Evolutionary conservation across 2,113 vertebrate species (phyloP), one percentile per base, ranked within the genome.

Genomic region (Solea senegalensis): DNA sequence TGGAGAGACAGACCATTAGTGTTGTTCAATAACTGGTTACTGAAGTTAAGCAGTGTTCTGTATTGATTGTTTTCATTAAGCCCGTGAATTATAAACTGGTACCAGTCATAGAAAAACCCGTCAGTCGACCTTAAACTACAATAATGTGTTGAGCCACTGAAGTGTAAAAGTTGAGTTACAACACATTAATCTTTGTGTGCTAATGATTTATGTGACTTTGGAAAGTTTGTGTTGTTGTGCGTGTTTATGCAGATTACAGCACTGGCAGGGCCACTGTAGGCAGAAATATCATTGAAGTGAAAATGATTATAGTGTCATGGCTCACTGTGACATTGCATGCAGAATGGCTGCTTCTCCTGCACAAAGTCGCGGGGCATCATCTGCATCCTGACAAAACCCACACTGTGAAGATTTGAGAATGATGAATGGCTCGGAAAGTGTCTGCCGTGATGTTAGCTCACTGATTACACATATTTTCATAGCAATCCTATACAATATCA

Each of bases 391-490:
- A 54, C 65, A 44, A 51, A 73, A 60, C 7, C 41, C 64, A 69
- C 21, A 12, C 8, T 5, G 54, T 68, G 65, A 59, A 56, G 48
- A 46, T 74, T 72, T 51, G 34, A 34, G 34, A 34, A 34, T 34
- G 34, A 34, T 69, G 54, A 76, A 66, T 57, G 27, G 63, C 67
- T 72, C 54, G 48, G 16, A 72, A 15, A 74, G 61, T 26, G 11
- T 72, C 82, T 65, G 66, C 77, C 15, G 56, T 48, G 46, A 70
- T 52, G 28, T 72, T 34, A 27, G 28, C 55, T 60, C 62, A 3
- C 70, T 80, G 69, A 77, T 81, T 79, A 52, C 45, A 81, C 65
- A 52, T 64, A 49, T 83, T 87, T 77, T 71, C 53, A 69, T 65
- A 50, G 50, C 63, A 54, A 61, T 43, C 65, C 55, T 59, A 51